Base-by-base conservation (phyloP, 2,888 invertebrate species). In the Notocelia uddmanniana region DNA sequence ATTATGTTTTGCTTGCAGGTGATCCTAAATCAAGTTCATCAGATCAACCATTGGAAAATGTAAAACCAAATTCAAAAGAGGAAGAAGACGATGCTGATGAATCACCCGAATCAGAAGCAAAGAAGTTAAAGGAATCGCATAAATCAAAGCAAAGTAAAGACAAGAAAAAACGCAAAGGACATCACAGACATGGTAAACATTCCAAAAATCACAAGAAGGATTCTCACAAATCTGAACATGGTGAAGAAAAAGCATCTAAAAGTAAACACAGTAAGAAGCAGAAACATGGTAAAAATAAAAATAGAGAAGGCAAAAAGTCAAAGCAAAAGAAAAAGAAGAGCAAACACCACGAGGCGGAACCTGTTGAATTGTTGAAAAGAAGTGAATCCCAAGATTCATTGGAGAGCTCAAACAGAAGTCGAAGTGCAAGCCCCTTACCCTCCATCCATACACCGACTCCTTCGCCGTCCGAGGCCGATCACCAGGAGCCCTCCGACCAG, bases 301-400 rank as follows among this genome's bases (percentile, higher is more conserved):
- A 92, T 77, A 92, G 88, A 75, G 90, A 93, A 31, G 89, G 92
- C 13, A 94, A 93, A 73, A 94, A 93, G 78, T 90, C 90, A 6
- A 94, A 93, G 81, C 87, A 87, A 68, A 94, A 93, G 79, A 94
- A 90, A 75, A 93, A 90, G 81, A 94, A 93, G 75, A 89, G 79
- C 75, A 92, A 89, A 77, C 89, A 89, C 74, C 88, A 86, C 19
- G 86, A 85, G 48, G 68, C 78, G 21, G 86, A 87, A 77, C 69
- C 77, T 26, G 60, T 62, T 13, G 85, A 85, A 72, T 76, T 77
- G 23, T 70, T 88, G 3, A 84, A 86, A 70, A 80, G 88, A 13
- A 80, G 82, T 68, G 75, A 73, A 0, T 89, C 91, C 2, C 85
- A 82, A 21, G 90, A 90, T 73, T 93, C 92, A 0, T 74, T 89